A percentile compares a stretch with the other conserved stretches of the same genome.
phyloP scores from a whole-genome alignment of 2,797 vertebrate genomes.

The Poecilia velifera region DNA sequence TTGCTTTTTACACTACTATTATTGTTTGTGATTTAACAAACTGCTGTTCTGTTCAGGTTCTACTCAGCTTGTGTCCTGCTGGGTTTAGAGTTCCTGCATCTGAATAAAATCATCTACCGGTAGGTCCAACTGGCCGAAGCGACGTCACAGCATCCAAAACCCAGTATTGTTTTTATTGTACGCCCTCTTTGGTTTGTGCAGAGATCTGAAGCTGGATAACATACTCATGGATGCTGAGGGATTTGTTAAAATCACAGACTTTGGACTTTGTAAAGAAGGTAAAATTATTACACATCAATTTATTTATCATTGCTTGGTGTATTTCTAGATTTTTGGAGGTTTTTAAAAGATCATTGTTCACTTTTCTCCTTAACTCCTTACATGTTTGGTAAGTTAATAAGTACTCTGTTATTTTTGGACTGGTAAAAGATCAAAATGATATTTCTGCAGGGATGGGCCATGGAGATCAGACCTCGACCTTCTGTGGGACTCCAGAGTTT shows the following conservation, averaged over 20 bases:
- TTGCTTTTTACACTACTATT: not conserved
- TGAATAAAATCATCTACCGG: constrained; percentile 93
- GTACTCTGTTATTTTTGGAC: not conserved
- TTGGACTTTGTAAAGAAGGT: constrained; percentile 95
- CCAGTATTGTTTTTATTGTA: fast-evolving
- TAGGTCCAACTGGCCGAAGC: constrained; percentile 48
- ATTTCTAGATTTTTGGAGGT: not conserved
- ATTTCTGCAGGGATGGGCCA: constrained; percentile 86
- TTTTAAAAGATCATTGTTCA: not conserved
- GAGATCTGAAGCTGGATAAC: constrained; percentile 93
- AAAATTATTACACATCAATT: constrained; percentile 1
- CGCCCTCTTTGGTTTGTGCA: constrained; percentile 49
- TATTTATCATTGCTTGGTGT: not conserved
- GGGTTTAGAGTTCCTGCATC: constrained; percentile 90
- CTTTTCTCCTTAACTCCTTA: not conserved
- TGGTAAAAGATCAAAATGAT: not conserved
- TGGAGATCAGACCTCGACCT: constrained; percentile 93
- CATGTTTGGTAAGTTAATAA: not conserved
- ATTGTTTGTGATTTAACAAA: not conserved
- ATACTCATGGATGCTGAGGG: constrained; percentile 90
- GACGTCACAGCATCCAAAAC: not conserved
- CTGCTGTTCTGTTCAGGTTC: constrained; percentile 57
- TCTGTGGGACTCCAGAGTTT: constrained; percentile 94
- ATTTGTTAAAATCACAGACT: constrained; percentile 92
- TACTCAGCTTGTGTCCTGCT: constrained; percentile 77